A percentile compares a stretch with the other conserved stretches of the same genome.
Evolutionary conservation across 2,113 vertebrate genomes (phyloP).

Genomic region (Saimiri boliviensis): DNA sequence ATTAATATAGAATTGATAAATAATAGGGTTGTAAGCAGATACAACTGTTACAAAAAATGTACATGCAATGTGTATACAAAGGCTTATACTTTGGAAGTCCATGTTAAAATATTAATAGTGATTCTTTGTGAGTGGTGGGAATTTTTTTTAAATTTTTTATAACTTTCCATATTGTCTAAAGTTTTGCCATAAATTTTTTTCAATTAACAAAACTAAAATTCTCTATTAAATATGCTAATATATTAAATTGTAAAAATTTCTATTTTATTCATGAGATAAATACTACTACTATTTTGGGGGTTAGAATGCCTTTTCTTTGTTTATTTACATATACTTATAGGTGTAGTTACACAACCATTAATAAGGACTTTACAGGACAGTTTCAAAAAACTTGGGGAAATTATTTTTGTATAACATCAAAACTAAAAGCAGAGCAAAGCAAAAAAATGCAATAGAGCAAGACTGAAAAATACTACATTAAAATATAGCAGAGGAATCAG

Average conservation of each 20-base stretch:
- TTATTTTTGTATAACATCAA: neutral
- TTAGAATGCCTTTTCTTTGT: neutral
- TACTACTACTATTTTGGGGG: neutral
- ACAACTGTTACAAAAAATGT: neutral
- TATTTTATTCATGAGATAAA: neutral
- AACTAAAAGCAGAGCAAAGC: neutral
- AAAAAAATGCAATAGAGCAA: neutral
- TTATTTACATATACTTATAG: neutral
- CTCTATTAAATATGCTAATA: neutral
- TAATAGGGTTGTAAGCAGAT: neutral
- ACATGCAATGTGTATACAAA: neutral
- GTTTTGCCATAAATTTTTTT: neutral
- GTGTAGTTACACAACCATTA: neutral
- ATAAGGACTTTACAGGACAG: neutral
- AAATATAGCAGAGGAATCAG: neutral
- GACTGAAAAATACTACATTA: neutral
- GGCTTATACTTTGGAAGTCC: neutral
- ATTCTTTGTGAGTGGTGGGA: neutral
- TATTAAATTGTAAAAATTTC: neutral
- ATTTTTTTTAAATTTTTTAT: neutral
- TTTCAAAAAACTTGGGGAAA: neutral
- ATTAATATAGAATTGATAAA: neutral
- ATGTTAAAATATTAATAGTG: neutral
- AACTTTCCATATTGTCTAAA: neutral
- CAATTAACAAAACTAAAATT: neutral